phyloP scores from a whole-genome alignment of 2,113 vertebrate genomes.

The Actenoides hombroni region DNA sequence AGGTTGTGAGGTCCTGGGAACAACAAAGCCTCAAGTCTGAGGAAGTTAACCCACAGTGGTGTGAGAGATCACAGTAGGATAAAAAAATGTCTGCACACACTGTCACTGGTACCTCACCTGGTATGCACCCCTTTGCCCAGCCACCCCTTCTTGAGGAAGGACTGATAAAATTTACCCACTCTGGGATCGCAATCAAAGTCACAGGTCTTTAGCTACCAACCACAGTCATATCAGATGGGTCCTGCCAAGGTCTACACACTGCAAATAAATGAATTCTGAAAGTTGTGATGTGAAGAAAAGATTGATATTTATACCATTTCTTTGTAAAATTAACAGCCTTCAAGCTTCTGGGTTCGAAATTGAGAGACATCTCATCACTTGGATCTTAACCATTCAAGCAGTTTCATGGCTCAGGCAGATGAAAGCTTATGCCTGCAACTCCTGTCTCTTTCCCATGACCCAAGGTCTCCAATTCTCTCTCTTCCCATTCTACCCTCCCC shows the following conservation, averaged over 20 bases:
- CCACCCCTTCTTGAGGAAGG: background rate
- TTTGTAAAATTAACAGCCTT: background rate
- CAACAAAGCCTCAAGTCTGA: background rate
- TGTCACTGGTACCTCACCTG: background rate
- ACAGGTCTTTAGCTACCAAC: background rate
- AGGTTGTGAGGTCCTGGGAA: background rate
- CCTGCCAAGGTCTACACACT: background rate
- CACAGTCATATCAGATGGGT: background rate
- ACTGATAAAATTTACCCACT: background rate
- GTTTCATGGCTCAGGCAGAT: background rate
- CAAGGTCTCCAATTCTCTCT: background rate
- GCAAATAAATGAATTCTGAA: background rate
- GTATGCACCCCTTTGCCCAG: background rate
- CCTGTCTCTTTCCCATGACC: background rate
- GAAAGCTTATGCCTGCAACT: background rate
- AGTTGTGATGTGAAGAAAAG: background rate
- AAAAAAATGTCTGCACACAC: fast-evolving
- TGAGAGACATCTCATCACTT: background rate
- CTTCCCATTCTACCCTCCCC: background rate
- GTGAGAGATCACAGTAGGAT: background rate
- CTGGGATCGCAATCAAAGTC: background rate
- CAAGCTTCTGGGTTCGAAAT: background rate
- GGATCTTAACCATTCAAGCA: background rate
- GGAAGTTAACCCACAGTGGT: background rate
- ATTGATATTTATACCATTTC: background rate